phyloP scores from a whole-genome alignment of 2,113 vertebrate species.

The Esox niger region DNA sequence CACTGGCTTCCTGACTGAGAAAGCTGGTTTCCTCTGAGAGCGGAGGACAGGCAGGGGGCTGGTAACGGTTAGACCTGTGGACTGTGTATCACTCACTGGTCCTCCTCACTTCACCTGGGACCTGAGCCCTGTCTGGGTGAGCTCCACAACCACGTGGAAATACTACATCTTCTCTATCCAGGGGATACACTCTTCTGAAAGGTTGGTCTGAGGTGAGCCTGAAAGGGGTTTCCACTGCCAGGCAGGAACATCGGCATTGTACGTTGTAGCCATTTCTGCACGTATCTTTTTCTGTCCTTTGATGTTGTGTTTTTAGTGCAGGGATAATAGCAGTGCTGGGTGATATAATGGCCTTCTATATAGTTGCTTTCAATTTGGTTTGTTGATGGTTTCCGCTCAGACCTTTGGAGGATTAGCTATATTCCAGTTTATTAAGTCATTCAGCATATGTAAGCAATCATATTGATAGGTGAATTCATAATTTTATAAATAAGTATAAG shows the following conservation, averaged over 20 bases:
- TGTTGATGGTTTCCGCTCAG: not conserved
- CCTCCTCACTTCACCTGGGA: constrained; percentile 22
- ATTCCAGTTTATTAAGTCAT: not conserved
- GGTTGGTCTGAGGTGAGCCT: constrained; percentile 29
- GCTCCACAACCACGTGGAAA: constrained; percentile 19
- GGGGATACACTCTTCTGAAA: constrained; percentile 29
- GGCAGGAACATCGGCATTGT: not conserved
- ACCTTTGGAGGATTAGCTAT: not conserved
- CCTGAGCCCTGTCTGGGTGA: constrained; percentile 22
- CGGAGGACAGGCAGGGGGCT: constrained; percentile 34
- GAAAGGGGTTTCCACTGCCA: not conserved
- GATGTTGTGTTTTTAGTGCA: not conserved
- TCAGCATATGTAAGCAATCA: not conserved
- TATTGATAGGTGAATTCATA: not conserved
- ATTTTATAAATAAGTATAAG: too few species aligned
- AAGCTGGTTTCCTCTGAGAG: constrained; percentile 60
- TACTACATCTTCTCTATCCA: constrained; percentile 31
- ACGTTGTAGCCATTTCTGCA: constrained; percentile 1
- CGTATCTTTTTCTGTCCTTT: not conserved
- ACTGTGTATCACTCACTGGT: constrained; percentile 30
- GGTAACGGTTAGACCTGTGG: constrained; percentile 23
- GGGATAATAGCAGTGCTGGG: not conserved
- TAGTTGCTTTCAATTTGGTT: not conserved
- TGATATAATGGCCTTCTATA: not conserved
- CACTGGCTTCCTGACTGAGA: constrained; percentile 51